Evolutionary conservation across 2,797 vertebrate genomes (phyloP).

Genomic region (Neosilurus hyrtlii): DNA sequence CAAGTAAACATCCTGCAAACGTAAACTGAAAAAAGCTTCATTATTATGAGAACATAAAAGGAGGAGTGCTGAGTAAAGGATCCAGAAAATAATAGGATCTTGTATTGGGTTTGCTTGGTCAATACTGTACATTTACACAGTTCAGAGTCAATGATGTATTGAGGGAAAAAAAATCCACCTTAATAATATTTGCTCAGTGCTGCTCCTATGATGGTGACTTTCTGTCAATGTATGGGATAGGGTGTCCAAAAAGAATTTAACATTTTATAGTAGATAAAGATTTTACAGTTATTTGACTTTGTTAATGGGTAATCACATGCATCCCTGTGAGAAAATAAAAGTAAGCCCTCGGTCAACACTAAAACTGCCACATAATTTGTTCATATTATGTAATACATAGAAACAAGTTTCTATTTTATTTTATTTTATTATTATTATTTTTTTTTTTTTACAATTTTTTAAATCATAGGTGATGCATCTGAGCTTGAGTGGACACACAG

Average conservation of each 20-base stretch:
- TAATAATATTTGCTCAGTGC: neutral
- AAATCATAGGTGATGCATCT: too few relatives aligned
- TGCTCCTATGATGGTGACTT: neutral
- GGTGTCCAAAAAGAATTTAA: neutral
- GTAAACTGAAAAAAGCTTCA: neutral
- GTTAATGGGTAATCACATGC: neutral
- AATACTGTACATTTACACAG: neutral
- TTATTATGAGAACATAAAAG: neutral
- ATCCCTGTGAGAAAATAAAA: neutral
- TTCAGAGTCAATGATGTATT: neutral
- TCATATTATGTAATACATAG: too few relatives aligned
- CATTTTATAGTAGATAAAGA: neutral
- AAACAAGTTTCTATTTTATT: too few relatives aligned
- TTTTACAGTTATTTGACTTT: neutral
- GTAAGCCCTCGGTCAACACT: neutral
- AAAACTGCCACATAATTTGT: too few relatives aligned
- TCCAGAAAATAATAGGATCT: neutral
- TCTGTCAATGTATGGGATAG: neutral
- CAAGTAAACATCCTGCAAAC: conserved; percentile 1
- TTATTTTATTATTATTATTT: too few relatives aligned
- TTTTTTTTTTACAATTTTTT: too few relatives aligned
- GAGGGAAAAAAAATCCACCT: neutral
- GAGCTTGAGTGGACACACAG: too few relatives aligned
- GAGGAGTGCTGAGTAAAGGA: too few relatives aligned
- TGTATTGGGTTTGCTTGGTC: neutral